Conservation (phyloP, 2,797 vertebrate species). For the Leptoclinus maculatus region DNA sequence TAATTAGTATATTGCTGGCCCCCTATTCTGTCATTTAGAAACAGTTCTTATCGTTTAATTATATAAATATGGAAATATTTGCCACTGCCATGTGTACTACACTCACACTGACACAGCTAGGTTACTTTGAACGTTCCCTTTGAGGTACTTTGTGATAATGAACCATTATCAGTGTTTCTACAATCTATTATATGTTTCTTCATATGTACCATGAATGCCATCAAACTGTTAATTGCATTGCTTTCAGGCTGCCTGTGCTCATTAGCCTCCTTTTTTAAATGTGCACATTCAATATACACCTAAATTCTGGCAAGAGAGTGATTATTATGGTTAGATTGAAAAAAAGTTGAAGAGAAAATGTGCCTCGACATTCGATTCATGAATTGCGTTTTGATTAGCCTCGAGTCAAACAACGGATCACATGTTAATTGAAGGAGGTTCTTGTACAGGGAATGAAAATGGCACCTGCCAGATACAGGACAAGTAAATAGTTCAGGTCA, state of each 20-base stretch:
- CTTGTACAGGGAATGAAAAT: background rate
- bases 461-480: no score
- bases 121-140: no score
- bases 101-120: no score
- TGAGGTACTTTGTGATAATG: background rate
- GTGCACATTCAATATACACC: background rate
- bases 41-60: background rate
- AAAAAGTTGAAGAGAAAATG: background rate
- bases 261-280: slow-evolving; percentile 7
- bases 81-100: no score
- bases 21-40: background rate
- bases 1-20: background rate
- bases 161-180: slow-evolving; percentile 26
- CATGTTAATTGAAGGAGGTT: background rate
- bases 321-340: background rate
- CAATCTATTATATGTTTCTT: background rate
- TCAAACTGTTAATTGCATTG: slow-evolving; percentile 20
- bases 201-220: background rate
- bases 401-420: background rate
- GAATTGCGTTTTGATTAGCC: background rate
- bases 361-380: background rate
- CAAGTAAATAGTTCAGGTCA: no score
- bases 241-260: background rate
- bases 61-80: background rate
- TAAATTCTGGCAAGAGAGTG: background rate